Conservation (phyloP, 2,888 invertebrate genomes). For the Aromia moschata region DNA sequence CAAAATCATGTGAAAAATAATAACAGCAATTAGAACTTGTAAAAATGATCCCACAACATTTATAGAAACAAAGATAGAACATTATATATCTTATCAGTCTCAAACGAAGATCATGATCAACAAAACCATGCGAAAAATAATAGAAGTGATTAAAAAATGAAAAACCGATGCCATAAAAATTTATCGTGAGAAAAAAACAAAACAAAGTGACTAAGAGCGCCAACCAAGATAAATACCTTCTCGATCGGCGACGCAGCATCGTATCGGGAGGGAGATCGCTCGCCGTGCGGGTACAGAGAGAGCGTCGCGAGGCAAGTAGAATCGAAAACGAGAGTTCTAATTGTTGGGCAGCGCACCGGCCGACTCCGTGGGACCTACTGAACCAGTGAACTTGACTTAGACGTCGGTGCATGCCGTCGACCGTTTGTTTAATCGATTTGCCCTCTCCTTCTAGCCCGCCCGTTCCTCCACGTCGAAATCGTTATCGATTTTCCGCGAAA, state of each 20-base stretch:
- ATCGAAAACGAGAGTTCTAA: slow-evolving; percentile 25
- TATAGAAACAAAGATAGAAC: no score
- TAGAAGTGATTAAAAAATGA: no score
- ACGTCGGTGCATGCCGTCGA: slow-evolving; percentile 39
- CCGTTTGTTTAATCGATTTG: slow-evolving; percentile 44
- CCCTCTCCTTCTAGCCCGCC: no score
- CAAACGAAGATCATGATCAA: no score
- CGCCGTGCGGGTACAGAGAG: slow-evolving; percentile 2
- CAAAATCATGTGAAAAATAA: no score
- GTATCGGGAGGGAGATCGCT: not conserved
- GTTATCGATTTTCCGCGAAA: slow-evolving; percentile 35
- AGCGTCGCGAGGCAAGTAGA: not conserved
- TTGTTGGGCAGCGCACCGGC: slow-evolving; percentile 17
- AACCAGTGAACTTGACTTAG: slow-evolving; percentile 50
- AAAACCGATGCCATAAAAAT: no score
- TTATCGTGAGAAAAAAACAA: not conserved
- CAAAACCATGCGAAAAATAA: no score
- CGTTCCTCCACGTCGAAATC: slow-evolving; percentile 26
- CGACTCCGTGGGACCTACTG: slow-evolving; percentile 47
- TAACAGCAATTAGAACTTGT: no score
- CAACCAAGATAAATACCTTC: not conserved
- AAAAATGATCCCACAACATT: no score
- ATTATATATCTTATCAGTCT: no score
- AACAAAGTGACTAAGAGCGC: no score
- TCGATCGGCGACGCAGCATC: not conserved